These are phyloP conservation scores for Smutsia gigantea DNA, from an alignment of 2,797 vertebrate species.

Conservation along the genomic window DNA sequence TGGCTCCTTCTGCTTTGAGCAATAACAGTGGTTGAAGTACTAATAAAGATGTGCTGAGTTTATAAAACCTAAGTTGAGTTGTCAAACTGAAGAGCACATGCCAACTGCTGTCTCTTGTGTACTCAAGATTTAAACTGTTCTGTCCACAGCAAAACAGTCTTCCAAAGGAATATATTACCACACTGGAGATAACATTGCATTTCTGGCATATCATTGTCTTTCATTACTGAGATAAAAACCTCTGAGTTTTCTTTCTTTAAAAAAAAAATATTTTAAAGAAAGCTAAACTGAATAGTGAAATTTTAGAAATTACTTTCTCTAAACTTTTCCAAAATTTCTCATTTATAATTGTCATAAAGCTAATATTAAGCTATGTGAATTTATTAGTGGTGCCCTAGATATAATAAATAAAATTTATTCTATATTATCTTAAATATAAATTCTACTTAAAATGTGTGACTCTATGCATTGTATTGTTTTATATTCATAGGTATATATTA, in stretches of 20 bases:
- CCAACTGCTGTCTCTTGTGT: background rate
- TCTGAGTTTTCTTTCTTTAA: background rate
- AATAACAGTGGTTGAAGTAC: background rate
- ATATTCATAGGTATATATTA: background rate
- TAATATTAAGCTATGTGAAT: background rate
- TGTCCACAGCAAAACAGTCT: conserved; percentile 21
- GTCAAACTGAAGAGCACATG: conserved; percentile 57
- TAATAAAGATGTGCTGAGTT: conserved; percentile 46
- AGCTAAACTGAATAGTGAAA: background rate
- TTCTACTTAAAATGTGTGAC: background rate
- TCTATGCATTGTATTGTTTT: background rate
- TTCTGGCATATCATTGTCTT: background rate
- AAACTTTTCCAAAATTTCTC: background rate
- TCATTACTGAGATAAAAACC: background rate
- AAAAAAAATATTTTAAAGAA: background rate
- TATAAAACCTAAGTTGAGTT: conserved; percentile 38
- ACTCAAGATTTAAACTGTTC: conserved; percentile 40
- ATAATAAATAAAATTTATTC: background rate
- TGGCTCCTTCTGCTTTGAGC: background rate
- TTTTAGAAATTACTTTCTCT: background rate
- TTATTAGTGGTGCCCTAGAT: background rate
- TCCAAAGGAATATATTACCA: conserved; percentile 51
- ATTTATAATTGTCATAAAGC: background rate
- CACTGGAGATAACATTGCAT: background rate
- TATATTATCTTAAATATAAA: background rate